A percentile compares a stretch with the other conserved stretches of the same genome.
Conservation (phyloP, 1,140 invertebrate species). For the Anthonomus grandis region DNA sequence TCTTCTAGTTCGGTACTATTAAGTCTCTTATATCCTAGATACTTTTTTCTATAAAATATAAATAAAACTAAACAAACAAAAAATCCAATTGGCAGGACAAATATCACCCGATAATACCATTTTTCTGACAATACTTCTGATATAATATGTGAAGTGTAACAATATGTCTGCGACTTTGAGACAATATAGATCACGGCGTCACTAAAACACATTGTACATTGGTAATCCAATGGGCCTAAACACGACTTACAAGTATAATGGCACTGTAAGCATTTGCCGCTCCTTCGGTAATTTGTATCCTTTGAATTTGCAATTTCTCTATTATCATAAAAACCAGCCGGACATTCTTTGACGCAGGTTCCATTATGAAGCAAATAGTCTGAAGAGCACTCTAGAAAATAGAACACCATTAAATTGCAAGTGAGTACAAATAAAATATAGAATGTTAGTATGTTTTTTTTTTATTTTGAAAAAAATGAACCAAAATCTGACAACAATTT, state of each 20-base stretch:
- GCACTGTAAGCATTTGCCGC: slow-evolving; percentile 47
- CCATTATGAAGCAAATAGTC: slow-evolving; percentile 46
- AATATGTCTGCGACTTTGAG: slow-evolving; percentile 42
- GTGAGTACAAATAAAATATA: slow-evolving; percentile 15
- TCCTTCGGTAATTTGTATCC: slow-evolving; percentile 11
- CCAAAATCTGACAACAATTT: slow-evolving; percentile 47
- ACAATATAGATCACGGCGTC: slow-evolving; percentile 49
- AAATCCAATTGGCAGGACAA: too few species aligned
- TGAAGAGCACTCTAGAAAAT: slow-evolving; percentile 50
- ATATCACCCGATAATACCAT: slow-evolving; percentile 37
- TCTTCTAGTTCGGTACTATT: too few species aligned
- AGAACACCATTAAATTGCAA: neutral
- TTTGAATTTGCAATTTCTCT: slow-evolving; percentile 8
- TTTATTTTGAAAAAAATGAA: slow-evolving; percentile 20
- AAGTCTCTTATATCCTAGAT: too few species aligned
- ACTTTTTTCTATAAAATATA: too few species aligned
- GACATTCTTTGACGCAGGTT: slow-evolving; percentile 50
- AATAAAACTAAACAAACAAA: too few species aligned
- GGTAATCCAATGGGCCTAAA: slow-evolving; percentile 54
- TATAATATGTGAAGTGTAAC: slow-evolving; percentile 45
- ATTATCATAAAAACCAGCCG: slow-evolving; percentile 41
- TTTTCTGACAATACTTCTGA: slow-evolving; percentile 39
- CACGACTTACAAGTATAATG: slow-evolving; percentile 60
- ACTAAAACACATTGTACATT: slow-evolving; percentile 55
- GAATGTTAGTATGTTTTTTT: slow-evolving; percentile 13